A percentile compares a stretch with the other conserved stretches of the same genome.
Conservation (phyloP, 2,888 invertebrate species). For the Synergus laeviventris region DNA sequence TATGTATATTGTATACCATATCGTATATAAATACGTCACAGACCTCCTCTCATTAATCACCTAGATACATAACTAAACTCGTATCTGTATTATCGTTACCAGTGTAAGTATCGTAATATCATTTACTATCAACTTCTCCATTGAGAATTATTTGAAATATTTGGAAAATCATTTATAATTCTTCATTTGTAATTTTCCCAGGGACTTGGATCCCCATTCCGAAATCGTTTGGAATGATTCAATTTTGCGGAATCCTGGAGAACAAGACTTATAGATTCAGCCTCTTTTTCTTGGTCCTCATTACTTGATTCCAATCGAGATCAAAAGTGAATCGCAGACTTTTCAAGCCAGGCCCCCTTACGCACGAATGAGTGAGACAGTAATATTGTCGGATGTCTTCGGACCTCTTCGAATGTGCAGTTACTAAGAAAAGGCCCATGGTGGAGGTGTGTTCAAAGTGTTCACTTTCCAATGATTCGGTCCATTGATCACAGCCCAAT, state of each 20-base stretch:
- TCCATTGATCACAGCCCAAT: conserved; percentile 37
- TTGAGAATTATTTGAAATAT: conserved; percentile 18
- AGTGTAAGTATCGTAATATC: conserved; percentile 6
- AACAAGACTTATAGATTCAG: background rate
- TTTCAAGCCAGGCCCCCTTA: too few species aligned
- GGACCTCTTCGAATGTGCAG: too few species aligned
- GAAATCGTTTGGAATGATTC: conserved; percentile 3
- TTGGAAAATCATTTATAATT: background rate
- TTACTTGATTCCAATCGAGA: background rate
- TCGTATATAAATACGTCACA: conserved; percentile 28
- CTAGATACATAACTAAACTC: conserved; percentile 13
- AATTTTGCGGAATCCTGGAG: background rate
- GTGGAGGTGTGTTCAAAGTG: too few species aligned
- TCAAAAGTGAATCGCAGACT: background rate
- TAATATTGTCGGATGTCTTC: too few species aligned
- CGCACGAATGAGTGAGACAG: too few species aligned
- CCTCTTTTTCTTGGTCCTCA: conserved; percentile 5
- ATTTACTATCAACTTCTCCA: conserved; percentile 4
- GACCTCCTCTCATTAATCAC: conserved; percentile 5
- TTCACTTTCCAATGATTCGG: too few species aligned
- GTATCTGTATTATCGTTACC: conserved; percentile 16
- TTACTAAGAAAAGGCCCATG: too few species aligned
- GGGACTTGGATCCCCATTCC: too few species aligned
- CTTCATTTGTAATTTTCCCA: background rate
- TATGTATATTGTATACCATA: conserved; percentile 32